Percentiles rank a stretch among this genome's conserved stretches.
These are phyloP conservation scores for cattle (Bos taurus) DNA, from an alignment of 2,113 vertebrate genomes.

Conservation along the genomic window ARS-UCD2.0 NC_037334.1:56984501-56985000, in stretches of 20 bases:
- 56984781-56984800: neutral
- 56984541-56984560: constrained; percentile 27
- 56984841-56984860: neutral
- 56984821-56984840: neutral
- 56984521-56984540: neutral
- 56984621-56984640: neutral
- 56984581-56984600: neutral
- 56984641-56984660: neutral
- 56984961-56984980: neutral
- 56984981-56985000: neutral
- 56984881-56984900: neutral
- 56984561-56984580: constrained; percentile 46
- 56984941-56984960: neutral
- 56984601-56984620: constrained; percentile 41
- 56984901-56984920: neutral
- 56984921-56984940: neutral
- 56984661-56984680: neutral
- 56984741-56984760: neutral
- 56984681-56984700: neutral
- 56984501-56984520: neutral
- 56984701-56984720: neutral
- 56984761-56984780: neutral
- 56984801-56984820: neutral
- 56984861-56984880: neutral
- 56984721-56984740: neutral